Base-by-base conservation (phyloP, 1,140 invertebrate species). In the Hylyphantes graminicola region DNA sequence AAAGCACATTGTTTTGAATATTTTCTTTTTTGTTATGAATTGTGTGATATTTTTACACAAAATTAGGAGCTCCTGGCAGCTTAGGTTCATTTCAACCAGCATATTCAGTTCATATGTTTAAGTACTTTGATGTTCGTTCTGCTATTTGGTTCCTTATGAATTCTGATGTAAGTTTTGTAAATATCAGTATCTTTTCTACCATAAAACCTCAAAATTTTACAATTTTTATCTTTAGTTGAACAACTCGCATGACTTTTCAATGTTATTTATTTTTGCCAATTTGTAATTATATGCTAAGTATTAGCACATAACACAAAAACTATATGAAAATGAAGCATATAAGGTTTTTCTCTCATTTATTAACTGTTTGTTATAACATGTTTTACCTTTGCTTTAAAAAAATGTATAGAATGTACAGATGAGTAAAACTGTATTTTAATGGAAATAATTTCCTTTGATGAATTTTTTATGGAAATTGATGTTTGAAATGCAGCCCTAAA, bases 391-490 rank as follows among this genome's bases (percentile, higher is more conserved):
- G 68, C 54, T 53, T 70, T 70, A 48, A 70, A 21, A n/a, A 17
- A 17, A 13, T 74, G 72, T 74, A 74, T 74, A 74, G 72, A 74
- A 57, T 74, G 72, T 74, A 74, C 72, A 74, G 72, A 74, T 74
- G 55, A 59, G 72, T 51, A 53, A 50, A 70, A 35, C 68, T 70
- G 68, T 70, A 70, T 70, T 35, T 35, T 35, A 35, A 35, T 35
- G 35, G 35, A 53, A 70, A 70, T 17, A 70, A 51, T 70, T 70
- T 70, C 15, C 68, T 53, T 48, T 53, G 13, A 70, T 70, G 68
- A 48, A 70, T 70, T 70, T 70, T 70, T 70, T 53, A 70, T 70
- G 51, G 51, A 70, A 53, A 70, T 70, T 70, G 54, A 70, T 70
- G 68, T 51, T 70, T 70, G 68, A 70, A 70, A 70, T 70, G 68